phyloP scores from a whole-genome alignment of 2,888 invertebrate species.

The Nipponacmea schrenckii region DNA sequence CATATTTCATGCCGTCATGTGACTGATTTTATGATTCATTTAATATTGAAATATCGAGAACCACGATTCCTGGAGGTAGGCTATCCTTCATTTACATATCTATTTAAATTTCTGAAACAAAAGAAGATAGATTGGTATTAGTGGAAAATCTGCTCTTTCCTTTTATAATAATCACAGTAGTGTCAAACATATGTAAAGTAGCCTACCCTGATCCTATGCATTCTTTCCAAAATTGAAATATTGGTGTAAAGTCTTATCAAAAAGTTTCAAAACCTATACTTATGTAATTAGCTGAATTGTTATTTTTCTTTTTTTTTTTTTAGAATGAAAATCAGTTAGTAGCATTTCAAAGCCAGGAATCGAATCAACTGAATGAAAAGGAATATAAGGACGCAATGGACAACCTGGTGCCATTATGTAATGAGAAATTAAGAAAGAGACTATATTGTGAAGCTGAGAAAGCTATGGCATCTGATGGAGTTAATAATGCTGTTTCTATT shows the following conservation, averaged over 20 bases:
- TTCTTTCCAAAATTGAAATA: no score
- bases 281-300: no score
- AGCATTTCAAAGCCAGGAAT: slow-evolving; percentile 48
- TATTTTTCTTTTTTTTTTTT: slow-evolving; percentile 11
- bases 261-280: no score
- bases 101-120: neutral
- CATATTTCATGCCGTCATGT: slow-evolving; percentile 58
- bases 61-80: slow-evolving; percentile 62
- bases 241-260: no score
- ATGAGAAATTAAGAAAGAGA: slow-evolving; percentile 54
- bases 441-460: slow-evolving; percentile 58
- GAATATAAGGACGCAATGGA: slow-evolving; percentile 63
- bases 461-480: slow-evolving; percentile 46
- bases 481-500: slow-evolving; percentile 48
- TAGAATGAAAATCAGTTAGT: slow-evolving; percentile 59
- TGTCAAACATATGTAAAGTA: neutral
- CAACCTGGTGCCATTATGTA: slow-evolving; percentile 53
- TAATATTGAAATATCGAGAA: slow-evolving; percentile 62
- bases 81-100: neutral
- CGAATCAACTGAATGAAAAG: slow-evolving; percentile 53
- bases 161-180: neutral
- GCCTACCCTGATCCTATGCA: no score
- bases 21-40: slow-evolving; percentile 60
- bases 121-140: neutral
- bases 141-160: no score